Evolutionary conservation across 37 sponge, comb jelly and placozoan species (phyloP).

Genomic region (Agelas oroides): DNA sequence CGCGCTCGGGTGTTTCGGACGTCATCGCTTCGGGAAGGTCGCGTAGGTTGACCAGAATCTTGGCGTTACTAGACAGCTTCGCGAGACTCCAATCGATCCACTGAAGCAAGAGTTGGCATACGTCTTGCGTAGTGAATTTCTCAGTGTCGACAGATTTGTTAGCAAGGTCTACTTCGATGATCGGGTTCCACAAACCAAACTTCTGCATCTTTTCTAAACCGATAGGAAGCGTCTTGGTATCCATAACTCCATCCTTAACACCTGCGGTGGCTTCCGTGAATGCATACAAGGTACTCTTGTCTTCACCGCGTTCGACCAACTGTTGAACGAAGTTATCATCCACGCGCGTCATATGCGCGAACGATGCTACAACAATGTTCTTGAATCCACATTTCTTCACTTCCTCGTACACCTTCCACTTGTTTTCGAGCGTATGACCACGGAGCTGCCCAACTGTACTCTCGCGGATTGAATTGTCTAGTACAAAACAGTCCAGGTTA

Average conservation of each 20-base stretch:
- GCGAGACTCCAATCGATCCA: constrained; percentile 58
- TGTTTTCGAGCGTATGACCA: constrained; percentile 82
- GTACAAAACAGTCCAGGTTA: constrained; percentile 72
- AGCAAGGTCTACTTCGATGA: constrained; percentile 74
- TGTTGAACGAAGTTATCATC: constrained; percentile 52
- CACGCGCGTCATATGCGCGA: constrained; percentile 44
- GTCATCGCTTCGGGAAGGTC: constrained; percentile 63
- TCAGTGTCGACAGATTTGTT: constrained; percentile 34
- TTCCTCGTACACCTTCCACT: constrained; percentile 64
- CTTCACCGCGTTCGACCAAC: constrained; percentile 57
- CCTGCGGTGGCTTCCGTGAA: constrained; percentile 70
- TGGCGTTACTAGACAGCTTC: constrained; percentile 42
- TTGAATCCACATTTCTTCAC: constrained; percentile 74
- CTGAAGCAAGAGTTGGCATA: constrained; percentile 60
- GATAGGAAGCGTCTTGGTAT: constrained; percentile 61
- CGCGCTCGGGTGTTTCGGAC: constrained; percentile 64
- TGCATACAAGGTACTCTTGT: constrained; percentile 51
- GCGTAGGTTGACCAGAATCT: constrained; percentile 74
- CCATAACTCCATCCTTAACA: constrained; percentile 32
- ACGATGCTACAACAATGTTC: constrained; percentile 76
- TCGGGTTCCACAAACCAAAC: constrained; percentile 59
- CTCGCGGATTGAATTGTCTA: constrained; percentile 90
- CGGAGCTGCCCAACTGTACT: constrained; percentile 28
- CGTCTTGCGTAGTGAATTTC: constrained; percentile 68
- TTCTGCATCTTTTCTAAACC: constrained; percentile 65